These are phyloP conservation scores for Sitodiplosis mosellana DNA, from an alignment of 1,140 invertebrate species.

Conservation along the genomic window DNA sequence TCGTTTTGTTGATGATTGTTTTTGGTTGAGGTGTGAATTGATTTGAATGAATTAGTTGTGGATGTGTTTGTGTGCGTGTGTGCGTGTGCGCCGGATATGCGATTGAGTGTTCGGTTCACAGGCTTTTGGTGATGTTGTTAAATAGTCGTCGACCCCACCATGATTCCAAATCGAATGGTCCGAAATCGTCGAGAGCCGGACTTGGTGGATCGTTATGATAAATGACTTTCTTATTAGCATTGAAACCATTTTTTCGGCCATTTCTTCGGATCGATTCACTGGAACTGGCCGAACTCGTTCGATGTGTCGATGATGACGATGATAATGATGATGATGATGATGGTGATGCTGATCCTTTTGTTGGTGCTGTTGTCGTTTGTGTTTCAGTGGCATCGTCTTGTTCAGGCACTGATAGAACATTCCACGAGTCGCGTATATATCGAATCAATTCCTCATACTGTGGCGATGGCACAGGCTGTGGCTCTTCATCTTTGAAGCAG, in stretches of 20 bases:
- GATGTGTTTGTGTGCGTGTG: no score
- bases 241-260: not conserved
- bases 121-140: conserved; percentile 58
- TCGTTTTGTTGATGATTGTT: no score
- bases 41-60: no score
- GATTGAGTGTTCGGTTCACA: conserved; percentile 27
- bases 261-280: not conserved
- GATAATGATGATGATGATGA: no score
- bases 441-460: conserved; percentile 30
- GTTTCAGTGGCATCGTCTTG: not conserved
- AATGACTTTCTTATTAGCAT: conserved; percentile 11
- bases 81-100: no score
- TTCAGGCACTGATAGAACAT: not conserved
- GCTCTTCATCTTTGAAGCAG: conserved; percentile 15
- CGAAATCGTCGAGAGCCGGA: conserved; percentile 50
- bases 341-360: not conserved
- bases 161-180: conserved; percentile 68
- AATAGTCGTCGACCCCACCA: conserved; percentile 75
- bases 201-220: conserved; percentile 55
- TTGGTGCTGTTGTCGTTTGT: not conserved
- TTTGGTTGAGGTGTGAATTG: no score
- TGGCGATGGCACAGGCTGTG: conserved; percentile 22
- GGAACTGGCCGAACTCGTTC: conserved; percentile 5
- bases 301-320: conserved; percentile 11
- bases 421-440: conserved; percentile 16